Percentiles rank a stretch among this genome's conserved stretches.
Conservation (phyloP, 2,888 invertebrate species). For the Pristionchus exspectatus region DNA sequence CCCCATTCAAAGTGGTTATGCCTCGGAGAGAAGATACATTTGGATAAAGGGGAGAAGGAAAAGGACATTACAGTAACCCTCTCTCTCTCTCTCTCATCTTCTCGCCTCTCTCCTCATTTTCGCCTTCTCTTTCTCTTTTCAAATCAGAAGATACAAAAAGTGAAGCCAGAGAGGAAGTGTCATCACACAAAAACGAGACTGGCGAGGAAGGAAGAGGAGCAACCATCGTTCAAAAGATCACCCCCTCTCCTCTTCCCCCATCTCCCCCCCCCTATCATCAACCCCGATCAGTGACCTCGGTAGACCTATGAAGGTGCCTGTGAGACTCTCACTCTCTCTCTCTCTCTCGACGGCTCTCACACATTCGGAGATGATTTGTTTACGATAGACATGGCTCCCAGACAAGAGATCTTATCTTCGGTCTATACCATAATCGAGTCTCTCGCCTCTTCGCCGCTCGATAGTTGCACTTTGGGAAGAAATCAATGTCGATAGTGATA, state of each 20-base stretch:
- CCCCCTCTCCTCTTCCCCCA: background rate
- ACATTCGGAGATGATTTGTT: constrained; percentile 46
- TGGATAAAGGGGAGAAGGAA: background rate
- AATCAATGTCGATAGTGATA: background rate
- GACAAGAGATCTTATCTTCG: background rate
- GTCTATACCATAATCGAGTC: background rate
- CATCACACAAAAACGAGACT: background rate
- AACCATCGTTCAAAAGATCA: constrained; percentile 24
- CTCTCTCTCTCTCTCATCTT: background rate
- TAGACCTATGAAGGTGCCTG: constrained; percentile 5
- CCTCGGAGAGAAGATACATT: background rate
- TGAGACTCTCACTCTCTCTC: background rate
- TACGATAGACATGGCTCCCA: constrained; percentile 28
- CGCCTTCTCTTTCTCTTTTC: background rate
- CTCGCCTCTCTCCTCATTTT: background rate
- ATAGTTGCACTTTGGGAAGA: constrained; percentile 39
- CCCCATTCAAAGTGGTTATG: constrained; percentile 11
- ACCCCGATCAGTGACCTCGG: constrained; percentile 21
- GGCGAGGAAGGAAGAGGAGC: background rate
- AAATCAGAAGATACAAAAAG: background rate
- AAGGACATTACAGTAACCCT: constrained; percentile 5
- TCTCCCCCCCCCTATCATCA: background rate
- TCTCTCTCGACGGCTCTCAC: background rate
- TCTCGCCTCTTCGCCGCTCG: background rate
- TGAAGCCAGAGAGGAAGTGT: background rate